Percentiles rank a stretch among this genome's conserved stretches.
Evolutionary conservation across 1,140 invertebrate species (phyloP).

Genomic region (Orius insidiosus): DNA sequence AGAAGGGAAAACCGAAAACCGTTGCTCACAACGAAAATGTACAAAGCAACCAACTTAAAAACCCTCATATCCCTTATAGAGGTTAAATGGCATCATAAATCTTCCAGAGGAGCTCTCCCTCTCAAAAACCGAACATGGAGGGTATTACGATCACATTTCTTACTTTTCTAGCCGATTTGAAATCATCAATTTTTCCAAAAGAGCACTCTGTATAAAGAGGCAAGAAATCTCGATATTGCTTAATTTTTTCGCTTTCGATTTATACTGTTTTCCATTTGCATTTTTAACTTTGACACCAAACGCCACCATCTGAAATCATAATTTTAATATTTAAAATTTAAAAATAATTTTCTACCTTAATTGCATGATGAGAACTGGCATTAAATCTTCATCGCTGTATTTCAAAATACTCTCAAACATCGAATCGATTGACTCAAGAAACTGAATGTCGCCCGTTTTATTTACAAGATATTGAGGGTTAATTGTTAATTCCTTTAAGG

Average conservation of each 20-base stretch:
- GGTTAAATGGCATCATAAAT: no score
- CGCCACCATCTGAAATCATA: constrained; percentile 5
- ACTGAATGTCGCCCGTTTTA: constrained; percentile 4
- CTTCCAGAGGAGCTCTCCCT: no score
- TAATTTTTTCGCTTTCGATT: constrained; percentile 15
- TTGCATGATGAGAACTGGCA: constrained; percentile 5
- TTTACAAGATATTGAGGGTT: constrained; percentile 12
- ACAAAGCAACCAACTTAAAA: no score
- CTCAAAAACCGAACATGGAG: no score
- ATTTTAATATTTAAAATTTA: not conserved
- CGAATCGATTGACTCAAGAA: constrained; percentile 5
- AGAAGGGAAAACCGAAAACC: no score
- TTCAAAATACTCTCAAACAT: constrained; percentile 8
- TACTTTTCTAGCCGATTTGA: constrained; percentile 10
- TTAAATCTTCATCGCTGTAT: not conserved
- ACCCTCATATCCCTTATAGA: no score
- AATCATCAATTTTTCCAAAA: constrained; percentile 15
- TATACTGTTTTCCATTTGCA: not conserved
- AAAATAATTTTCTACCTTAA: constrained; percentile 11
- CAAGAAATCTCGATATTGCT: constrained; percentile 12
- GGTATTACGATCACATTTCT: no score
- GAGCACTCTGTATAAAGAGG: constrained; percentile 18
- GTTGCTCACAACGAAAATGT: no score
- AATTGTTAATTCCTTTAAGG: constrained; percentile 6
- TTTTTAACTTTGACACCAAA: not conserved